Evolutionary conservation across 2,888 invertebrate species (phyloP), one percentile per base, ranked within the genome.

Genomic region (Dichetophora obliterata): DNA sequence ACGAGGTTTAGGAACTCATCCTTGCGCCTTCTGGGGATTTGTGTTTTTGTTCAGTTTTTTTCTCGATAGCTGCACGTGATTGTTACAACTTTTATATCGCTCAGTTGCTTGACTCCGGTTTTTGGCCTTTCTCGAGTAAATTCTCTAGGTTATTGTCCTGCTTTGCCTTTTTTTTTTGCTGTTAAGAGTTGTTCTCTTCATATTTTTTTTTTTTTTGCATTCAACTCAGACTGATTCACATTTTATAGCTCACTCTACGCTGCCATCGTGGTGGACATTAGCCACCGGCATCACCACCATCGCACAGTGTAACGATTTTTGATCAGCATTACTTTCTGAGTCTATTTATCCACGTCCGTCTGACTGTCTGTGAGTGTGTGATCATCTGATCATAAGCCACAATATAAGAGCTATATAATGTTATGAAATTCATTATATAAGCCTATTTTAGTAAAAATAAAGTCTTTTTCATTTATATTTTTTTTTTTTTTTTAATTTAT

Each of bases 141-240:
- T 27, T 24, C 27, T 61, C 5, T 27, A 61, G 24, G 14, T 27
- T 61, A 37, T n/a, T 61, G 16, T 16, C 14, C 54, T 22, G 19
- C 59, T 31, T 65, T 34, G 68, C 76, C 69, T 79, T 76, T 74
- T 22, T 63, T 68, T 78, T 74, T 74, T 77, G 75, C 74, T 69
- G 27, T 76, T 65, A 63, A 37, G 14, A 16, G 37, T 52, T 48
- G 6, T 71, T 54, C 9, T 16, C 16, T 61, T 61, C 19, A 4
- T 54, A 48, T 66, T 54, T 61, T 72, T 66, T 43, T 61, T 52
- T 19, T 52, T 37, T 65, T 63, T 24, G n/a, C 6, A 0, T n/a
- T 31, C 19, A 61, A 48, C 22, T 75, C 61, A 37, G 22, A 37
- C 19, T 69, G 48, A 69, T 75, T 75, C 76, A 50, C 63, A 31